Base-by-base conservation (phyloP, 2,888 invertebrate genomes). In the Xestia sexstrigata region DNA sequence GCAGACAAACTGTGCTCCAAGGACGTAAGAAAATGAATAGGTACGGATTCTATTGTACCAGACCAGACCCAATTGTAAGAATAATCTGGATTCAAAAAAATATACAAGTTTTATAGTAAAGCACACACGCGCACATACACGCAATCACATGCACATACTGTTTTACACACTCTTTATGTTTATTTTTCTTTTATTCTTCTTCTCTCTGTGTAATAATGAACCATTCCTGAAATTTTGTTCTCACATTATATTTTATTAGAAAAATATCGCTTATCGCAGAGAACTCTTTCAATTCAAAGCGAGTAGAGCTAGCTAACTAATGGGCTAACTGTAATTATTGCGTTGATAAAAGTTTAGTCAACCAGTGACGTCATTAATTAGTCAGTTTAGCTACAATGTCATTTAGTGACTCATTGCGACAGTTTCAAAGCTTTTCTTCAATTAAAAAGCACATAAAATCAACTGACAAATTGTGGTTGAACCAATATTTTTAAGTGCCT, bases 361-460 rank as follows among this genome's bases (percentile, higher is more conserved):
- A 49, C 60, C 60, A 5, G 7, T 49, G 58, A 49, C 68, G 49
- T 77, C 47, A 75, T 20, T 13, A 13, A 66, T 20, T 13, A 26
- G 13, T 65, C 45, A 60, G 45, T 60, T 49, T 26, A 58, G n/a
- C 23, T 67, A 68, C 17, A 49, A n/a, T 68, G 49, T 68, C 11
- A 60, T 76, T 60, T 26, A 39, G 13, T 65, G 45, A 47, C 17
- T 58, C 26, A 39, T 26, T 52, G 26, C 0, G 8, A 35, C 55
- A 23, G 30, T 49, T 76, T 4, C 1, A 7, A 26, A 69, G 26
- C 9, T 1, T 9, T 78, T 52, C 3, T 26, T 26, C 15, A 63
- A 62, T 78, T 70, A 55, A 63, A 77, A 35, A 26, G 2, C 42
- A 26, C 52, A 76, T 62, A 3, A 20, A 76, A 23, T 17, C 9